Evolutionary conservation across 2,113 vertebrate species (phyloP).

Genomic region (Syngnathus typhle): DNA sequence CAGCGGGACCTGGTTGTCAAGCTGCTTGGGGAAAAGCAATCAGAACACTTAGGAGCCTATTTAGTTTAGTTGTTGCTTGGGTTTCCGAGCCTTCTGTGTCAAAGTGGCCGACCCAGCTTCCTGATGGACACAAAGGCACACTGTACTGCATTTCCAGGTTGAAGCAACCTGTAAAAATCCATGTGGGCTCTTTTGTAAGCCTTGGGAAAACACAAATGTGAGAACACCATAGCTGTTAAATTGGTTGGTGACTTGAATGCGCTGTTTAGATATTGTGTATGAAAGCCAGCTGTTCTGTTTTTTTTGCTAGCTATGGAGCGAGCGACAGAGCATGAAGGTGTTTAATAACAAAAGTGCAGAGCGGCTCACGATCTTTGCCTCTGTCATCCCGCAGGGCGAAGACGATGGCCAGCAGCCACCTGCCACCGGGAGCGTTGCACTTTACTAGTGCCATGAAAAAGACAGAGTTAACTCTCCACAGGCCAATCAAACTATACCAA

Average conservation of each 20-base stretch:
- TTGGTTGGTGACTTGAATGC: slow-evolving; percentile 43
- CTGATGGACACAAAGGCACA: slow-evolving; percentile 32
- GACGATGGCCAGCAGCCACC: slow-evolving; percentile 59
- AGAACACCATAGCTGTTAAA: slow-evolving; percentile 31
- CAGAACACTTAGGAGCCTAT: slow-evolving; percentile 47
- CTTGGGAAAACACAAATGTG: not conserved
- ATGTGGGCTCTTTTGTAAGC: slow-evolving; percentile 38
- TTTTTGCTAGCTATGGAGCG: slow-evolving; percentile 27
- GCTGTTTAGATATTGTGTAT: slow-evolving; percentile 51
- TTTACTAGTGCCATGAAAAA: slow-evolving; percentile 67
- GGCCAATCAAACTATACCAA: slow-evolving; percentile 69
- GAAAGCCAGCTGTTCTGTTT: slow-evolving; percentile 42
- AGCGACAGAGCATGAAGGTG: slow-evolving; percentile 51
- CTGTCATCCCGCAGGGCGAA: slow-evolving; percentile 22
- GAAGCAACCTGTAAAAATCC: slow-evolving; percentile 37
- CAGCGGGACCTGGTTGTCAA: slow-evolving; percentile 64
- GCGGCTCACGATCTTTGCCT: slow-evolving; percentile 50
- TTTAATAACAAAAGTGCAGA: slow-evolving; percentile 51
- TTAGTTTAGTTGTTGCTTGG: slow-evolving; percentile 25
- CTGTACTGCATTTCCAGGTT: slow-evolving; percentile 22
- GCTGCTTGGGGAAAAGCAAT: slow-evolving; percentile 53
- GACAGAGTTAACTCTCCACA: slow-evolving; percentile 65
- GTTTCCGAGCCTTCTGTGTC: slow-evolving; percentile 45
- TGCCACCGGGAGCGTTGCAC: slow-evolving; percentile 60
- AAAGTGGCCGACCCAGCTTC: slow-evolving; percentile 21